A percentile compares a stretch with the other conserved stretches of the same genome.
These are phyloP conservation scores for Dinomys branickii DNA, from an alignment of 2,113 vertebrate genomes.

Conservation along the genomic window DNA sequence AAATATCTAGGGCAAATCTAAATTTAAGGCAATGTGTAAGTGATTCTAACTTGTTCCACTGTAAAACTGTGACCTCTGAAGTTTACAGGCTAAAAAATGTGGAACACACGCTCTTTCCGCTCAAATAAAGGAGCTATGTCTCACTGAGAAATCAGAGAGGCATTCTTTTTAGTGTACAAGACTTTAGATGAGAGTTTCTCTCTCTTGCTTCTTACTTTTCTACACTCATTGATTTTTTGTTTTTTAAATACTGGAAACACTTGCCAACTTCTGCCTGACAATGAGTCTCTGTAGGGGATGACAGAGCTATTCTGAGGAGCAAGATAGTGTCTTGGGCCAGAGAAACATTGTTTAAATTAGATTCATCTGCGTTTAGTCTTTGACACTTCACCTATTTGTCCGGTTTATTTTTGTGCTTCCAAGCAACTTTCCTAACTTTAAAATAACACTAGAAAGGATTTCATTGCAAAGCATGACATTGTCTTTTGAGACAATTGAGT, in stretches of 20 bases:
- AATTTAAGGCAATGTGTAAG: conserved; percentile 67
- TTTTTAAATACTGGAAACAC: conserved; percentile 67
- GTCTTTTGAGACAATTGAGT: background rate
- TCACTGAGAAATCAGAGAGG: conserved; percentile 12
- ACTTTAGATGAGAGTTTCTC: conserved; percentile 68
- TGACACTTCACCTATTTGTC: background rate
- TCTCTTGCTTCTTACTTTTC: conserved; percentile 35
- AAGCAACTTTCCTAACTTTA: background rate
- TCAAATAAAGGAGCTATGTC: conserved; percentile 41
- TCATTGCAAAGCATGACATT: background rate
- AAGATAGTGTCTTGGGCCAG: conserved; percentile 3
- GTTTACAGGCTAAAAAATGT: conserved; percentile 49
- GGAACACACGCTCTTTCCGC: background rate
- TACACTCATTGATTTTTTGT: conserved; percentile 39
- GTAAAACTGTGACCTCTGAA: conserved; percentile 56
- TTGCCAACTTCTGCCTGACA: conserved; percentile 65
- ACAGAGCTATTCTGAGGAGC: conserved; percentile 52
- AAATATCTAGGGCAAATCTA: conserved; percentile 59
- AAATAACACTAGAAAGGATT: background rate
- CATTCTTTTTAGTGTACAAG: background rate
- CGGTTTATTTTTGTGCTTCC: background rate
- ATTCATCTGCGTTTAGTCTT: background rate
- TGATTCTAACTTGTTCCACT: conserved; percentile 33
- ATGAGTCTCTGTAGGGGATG: conserved; percentile 51
- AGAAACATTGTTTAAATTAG: conserved; percentile 45